phyloP scores from a whole-genome alignment of 1,140 invertebrate genomes.

The Ceratina calcarata region DNA sequence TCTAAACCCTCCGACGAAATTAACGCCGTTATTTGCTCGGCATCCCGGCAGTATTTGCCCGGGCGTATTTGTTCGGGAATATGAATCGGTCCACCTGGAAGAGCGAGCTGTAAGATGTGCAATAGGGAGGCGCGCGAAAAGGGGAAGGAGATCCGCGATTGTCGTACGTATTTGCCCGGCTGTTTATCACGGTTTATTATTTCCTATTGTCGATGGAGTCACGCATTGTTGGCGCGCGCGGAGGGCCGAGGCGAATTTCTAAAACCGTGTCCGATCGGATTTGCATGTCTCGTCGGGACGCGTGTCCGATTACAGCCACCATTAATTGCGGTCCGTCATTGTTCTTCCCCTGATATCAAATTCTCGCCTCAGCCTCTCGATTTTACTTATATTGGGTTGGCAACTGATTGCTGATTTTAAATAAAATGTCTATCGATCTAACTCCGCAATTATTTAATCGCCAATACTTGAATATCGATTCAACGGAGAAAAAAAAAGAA shows the following conservation, averaged over 20 bases:
- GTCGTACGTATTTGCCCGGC: conserved; percentile 78
- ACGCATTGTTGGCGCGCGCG: conserved; percentile 73
- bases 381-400: no score
- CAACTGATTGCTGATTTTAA: no score
- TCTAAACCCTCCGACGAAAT: conserved; percentile 41
- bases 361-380: background rate
- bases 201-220: conserved; percentile 78
- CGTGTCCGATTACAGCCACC: conserved; percentile 71
- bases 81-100: conserved; percentile 73
- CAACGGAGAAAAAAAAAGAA: background rate
- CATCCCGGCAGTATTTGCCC: conserved; percentile 62
- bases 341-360: conserved; percentile 39
- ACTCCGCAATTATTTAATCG: no score
- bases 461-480: no score
- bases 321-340: conserved; percentile 68
- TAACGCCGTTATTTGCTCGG: conserved; percentile 57
- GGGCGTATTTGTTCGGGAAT: conserved; percentile 73
- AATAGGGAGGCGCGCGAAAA: background rate
- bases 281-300: conserved; percentile 75
- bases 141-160: conserved; percentile 62
- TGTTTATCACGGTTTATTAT: conserved; percentile 82
- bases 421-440: no score
- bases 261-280: conserved; percentile 80
- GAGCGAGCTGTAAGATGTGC: background rate
- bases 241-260: conserved; percentile 76